These are phyloP conservation scores for Diachasmimorpha longicaudata DNA, from an alignment of 1,140 invertebrate genomes.

Conservation along the genomic window DNA sequence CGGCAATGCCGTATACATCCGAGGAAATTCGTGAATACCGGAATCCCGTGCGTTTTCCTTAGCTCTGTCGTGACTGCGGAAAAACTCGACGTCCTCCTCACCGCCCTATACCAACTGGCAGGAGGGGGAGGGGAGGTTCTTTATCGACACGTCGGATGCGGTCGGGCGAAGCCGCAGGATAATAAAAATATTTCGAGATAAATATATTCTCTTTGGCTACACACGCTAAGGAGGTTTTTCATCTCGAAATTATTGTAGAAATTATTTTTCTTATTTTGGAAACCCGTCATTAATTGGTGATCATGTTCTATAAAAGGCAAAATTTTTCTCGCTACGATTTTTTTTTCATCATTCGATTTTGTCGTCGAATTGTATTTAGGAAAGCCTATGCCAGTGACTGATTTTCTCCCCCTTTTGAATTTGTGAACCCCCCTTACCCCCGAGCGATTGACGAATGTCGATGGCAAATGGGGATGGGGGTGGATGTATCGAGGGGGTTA, in stretches of 20 bases:
- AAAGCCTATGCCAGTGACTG: slow-evolving; percentile 20
- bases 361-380: neutral
- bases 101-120: neutral
- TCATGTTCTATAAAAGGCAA: too few relatives aligned
- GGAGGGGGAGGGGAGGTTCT: neutral
- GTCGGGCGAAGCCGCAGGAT: slow-evolving; percentile 19
- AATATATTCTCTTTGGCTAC: slow-evolving; percentile 17
- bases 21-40: slow-evolving; percentile 43
- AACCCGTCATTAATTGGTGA: too few relatives aligned
- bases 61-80: slow-evolving; percentile 1
- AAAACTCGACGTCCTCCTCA: neutral
- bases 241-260: neutral
- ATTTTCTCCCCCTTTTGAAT: slow-evolving; percentile 18
- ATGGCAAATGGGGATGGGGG: slow-evolving; percentile 6
- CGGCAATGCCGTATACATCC: slow-evolving; percentile 20
- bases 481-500: slow-evolving; percentile 1
- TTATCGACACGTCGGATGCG: slow-evolving; percentile 23
- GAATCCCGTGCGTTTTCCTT: slow-evolving; percentile 36
- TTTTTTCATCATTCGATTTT: neutral
- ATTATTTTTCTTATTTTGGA: too few relatives aligned
- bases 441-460: slow-evolving; percentile 29
- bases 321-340: neutral
- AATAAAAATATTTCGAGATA: slow-evolving; percentile 26
- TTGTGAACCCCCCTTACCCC: neutral
- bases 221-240: neutral